phyloP scores from a whole-genome alignment of 2,888 invertebrate genomes.

The Caenorhabditis sp. region DNA sequence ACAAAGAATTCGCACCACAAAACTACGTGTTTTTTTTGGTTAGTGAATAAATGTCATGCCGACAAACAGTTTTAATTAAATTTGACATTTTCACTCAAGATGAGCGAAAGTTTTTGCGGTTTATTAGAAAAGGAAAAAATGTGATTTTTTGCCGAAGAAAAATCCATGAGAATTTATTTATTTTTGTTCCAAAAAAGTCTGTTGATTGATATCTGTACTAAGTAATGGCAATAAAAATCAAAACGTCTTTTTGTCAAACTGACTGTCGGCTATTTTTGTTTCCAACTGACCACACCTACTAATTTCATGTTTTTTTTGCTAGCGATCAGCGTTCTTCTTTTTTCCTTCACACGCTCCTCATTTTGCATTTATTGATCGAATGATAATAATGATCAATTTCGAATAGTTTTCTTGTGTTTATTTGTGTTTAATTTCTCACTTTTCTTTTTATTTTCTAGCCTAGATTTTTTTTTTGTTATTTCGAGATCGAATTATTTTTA shows the following conservation, averaged over 20 bases:
- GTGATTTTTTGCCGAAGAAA: neutral
- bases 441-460: neutral
- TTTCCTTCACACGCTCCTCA: neutral
- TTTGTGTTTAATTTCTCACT: neutral
- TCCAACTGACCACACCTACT: neutral
- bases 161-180: neutral
- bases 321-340: neutral
- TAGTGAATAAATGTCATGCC: neutral
- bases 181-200: neutral
- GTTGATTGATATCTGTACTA: neutral
- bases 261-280: neutral
- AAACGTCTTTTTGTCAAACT: too few relatives aligned
- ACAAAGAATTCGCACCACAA: neutral
- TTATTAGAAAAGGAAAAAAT: neutral
- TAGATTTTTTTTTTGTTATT: neutral
- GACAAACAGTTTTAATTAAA: neutral
- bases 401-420: neutral
- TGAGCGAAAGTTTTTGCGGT: neutral
- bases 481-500: neutral
- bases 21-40: neutral
- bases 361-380: neutral
- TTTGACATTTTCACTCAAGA: conserved; percentile 1
- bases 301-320: neutral
- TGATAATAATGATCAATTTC: neutral
- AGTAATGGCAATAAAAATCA: too few relatives aligned